These are phyloP conservation scores for Rhinogobio ventralis DNA, from an alignment of 2,797 vertebrate species.

Conservation along the genomic window DNA sequence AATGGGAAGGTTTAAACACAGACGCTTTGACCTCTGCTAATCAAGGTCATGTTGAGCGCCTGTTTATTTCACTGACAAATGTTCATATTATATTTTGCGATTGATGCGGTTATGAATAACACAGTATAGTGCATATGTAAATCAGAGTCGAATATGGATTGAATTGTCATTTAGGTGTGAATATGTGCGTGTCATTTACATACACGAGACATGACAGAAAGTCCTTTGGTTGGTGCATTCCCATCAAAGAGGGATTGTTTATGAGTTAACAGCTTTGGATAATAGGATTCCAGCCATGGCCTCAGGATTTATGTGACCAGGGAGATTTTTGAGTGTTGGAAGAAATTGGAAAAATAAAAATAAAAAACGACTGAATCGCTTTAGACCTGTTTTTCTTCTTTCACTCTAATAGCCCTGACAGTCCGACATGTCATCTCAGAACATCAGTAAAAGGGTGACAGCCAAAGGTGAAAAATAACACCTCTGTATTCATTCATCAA, in stretches of 20 bases:
- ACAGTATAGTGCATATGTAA: constrained; percentile 36
- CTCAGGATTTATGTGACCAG: constrained; percentile 69
- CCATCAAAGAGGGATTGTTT: constrained; percentile 66
- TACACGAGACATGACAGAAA: constrained; percentile 53
- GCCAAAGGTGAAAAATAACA: constrained; percentile 75
- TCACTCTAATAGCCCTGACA: constrained; percentile 71
- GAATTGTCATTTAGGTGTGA: constrained; percentile 41
- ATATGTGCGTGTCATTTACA: constrained; percentile 4
- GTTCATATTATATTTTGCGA: constrained; percentile 45
- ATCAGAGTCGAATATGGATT: constrained; percentile 38
- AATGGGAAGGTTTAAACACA: constrained; percentile 51
- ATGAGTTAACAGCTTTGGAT: constrained; percentile 68
- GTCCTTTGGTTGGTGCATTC: constrained; percentile 55
- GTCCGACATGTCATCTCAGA: constrained; percentile 73
- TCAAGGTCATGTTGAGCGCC: constrained; percentile 49
- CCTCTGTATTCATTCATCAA: constrained; percentile 74
- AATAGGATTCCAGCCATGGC: constrained; percentile 67
- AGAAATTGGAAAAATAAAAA: constrained; percentile 70
- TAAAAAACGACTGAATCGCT: constrained; percentile 66
- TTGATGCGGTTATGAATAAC: constrained; percentile 50
- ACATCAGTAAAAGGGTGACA: constrained; percentile 76
- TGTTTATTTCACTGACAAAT: constrained; percentile 56
- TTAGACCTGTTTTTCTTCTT: constrained; percentile 64
- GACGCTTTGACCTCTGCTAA: constrained; percentile 52
- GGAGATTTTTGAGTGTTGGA: constrained; percentile 66